Conservation (phyloP, 35 echinoderm and acorn worm species). For the Stichopus chloronotus region DNA sequence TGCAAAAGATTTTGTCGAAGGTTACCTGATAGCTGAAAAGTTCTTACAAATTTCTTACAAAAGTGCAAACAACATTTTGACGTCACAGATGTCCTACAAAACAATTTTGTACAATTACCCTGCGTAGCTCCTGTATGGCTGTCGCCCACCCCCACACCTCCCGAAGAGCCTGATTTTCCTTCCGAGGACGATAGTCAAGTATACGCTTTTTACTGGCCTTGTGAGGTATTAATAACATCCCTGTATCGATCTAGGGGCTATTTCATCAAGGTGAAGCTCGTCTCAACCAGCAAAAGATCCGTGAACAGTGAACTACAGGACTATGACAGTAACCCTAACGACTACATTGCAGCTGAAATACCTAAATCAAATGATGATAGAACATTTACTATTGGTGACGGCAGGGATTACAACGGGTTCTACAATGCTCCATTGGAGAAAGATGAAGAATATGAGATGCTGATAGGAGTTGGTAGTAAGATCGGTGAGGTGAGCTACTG, state of each 20-base stretch:
- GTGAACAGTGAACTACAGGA: background rate
- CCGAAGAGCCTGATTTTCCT: too few species aligned
- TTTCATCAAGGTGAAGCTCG: background rate
- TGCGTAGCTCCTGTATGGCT: too few species aligned
- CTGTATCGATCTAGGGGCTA: background rate
- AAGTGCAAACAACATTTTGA: too few species aligned
- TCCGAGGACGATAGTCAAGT: too few species aligned
- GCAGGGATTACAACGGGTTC: background rate
- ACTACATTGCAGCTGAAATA: slow-evolving; percentile 39
- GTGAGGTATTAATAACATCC: background rate
- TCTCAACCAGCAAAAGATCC: background rate
- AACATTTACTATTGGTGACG: slow-evolving; percentile 21
- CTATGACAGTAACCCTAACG: background rate
- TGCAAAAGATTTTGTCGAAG: too few species aligned
- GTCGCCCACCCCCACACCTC: too few species aligned
- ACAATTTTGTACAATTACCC: too few species aligned
- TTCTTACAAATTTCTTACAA: too few species aligned
- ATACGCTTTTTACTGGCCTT: too few species aligned
- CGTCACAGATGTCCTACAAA: too few species aligned
- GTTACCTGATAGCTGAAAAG: too few species aligned
- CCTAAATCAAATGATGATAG: background rate
- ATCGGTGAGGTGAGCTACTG: background rate
- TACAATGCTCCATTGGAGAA: slow-evolving; percentile 34
- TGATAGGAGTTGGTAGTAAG: background rate
- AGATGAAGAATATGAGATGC: background rate